These are phyloP conservation scores for Seira ritae DNA, from an alignment of 2,888 invertebrate genomes.

Conservation along the genomic window DNA sequence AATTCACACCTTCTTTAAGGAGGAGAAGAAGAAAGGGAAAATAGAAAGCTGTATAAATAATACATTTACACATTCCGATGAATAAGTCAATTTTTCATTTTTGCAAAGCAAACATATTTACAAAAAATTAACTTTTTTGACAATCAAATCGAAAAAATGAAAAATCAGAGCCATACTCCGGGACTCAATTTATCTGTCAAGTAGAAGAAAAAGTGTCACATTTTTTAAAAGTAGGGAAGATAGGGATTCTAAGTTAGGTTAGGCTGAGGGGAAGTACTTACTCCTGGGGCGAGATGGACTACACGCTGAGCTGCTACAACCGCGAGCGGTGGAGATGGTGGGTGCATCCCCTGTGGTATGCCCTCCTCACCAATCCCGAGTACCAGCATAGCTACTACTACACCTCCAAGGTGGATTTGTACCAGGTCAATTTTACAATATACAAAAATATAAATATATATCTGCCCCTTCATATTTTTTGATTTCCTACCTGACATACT, in stretches of 20 bases:
- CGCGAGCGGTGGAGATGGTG: conserved; percentile 66
- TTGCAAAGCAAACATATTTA: background rate
- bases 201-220: background rate
- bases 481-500: too few relatives aligned
- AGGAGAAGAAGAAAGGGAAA: background rate
- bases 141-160: background rate
- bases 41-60: background rate
- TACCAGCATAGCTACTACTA: conserved; percentile 70
- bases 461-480: background rate
- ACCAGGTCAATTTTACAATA: conserved; percentile 66
- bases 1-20: conserved; percentile 28
- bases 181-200: background rate
- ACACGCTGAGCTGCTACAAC: conserved; percentile 27
- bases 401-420: conserved; percentile 71
- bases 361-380: conserved; percentile 63
- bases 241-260: background rate
- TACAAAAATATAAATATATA: conserved; percentile 4
- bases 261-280: too few relatives aligned
- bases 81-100: background rate
- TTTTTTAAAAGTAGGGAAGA: background rate
- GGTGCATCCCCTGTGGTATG: conserved; percentile 69
- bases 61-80: background rate
- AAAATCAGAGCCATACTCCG: background rate
- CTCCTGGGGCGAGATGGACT: conserved; percentile 43
- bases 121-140: background rate